phyloP scores from a whole-genome alignment of 2,797 vertebrate species.

The Kryptopterus vitreolus region DNA sequence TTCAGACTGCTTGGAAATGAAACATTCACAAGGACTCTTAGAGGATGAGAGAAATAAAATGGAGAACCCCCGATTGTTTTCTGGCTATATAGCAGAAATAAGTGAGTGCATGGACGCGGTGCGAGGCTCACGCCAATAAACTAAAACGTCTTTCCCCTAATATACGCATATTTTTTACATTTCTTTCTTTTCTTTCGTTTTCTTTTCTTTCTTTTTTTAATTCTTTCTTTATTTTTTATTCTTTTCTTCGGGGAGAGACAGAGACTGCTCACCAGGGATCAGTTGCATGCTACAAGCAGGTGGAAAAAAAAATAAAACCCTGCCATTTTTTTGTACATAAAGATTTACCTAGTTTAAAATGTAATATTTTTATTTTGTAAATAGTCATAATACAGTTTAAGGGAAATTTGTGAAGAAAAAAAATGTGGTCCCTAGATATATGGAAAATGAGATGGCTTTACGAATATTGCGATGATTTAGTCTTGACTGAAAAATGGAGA shows the following conservation, averaged over 20 bases:
- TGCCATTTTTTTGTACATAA: slow-evolving; percentile 90
- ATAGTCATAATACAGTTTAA: slow-evolving; percentile 94
- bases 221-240: slow-evolving; percentile 53
- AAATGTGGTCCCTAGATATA: slow-evolving; percentile 97
- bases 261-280: slow-evolving; percentile 81
- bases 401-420: slow-evolving; percentile 81
- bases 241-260: slow-evolving; percentile 57
- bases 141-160: slow-evolving; percentile 58
- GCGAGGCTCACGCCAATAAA: slow-evolving; percentile 74
- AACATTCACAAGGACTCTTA: slow-evolving; percentile 82
- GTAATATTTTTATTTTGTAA: slow-evolving; percentile 99
- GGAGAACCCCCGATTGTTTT: slow-evolving; percentile 60
- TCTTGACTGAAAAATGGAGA: slow-evolving; percentile 89
- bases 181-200: slow-evolving; percentile 69
- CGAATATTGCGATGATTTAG: slow-evolving; percentile 90
- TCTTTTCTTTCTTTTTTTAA: slow-evolving; percentile 62
- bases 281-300: slow-evolving; percentile 84
- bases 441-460: slow-evolving; percentile 84
- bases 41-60: slow-evolving; percentile 51
- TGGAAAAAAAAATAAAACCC: slow-evolving; percentile 62
- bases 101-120: slow-evolving; percentile 80
- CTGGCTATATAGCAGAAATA: slow-evolving; percentile 74
- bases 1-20: slow-evolving; percentile 80
- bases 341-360: slow-evolving; percentile 89
- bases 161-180: slow-evolving; percentile 63